These are phyloP conservation scores for Drosophila nr. fundita DNA, from an alignment of 2,888 invertebrate species.

Conservation along the genomic window DNA sequence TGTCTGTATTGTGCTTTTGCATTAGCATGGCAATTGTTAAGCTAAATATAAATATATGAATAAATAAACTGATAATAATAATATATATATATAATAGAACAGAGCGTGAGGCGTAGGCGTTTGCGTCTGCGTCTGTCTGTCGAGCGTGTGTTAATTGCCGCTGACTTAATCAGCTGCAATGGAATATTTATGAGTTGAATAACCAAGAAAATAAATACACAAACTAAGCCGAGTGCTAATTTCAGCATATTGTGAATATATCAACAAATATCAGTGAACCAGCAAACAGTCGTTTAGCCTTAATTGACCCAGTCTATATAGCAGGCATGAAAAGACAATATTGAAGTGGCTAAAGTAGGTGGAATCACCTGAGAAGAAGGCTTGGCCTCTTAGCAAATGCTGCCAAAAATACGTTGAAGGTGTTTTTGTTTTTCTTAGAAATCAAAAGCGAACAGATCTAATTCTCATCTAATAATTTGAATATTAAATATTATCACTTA, in stretches of 20 bases:
- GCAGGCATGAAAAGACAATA: not conserved
- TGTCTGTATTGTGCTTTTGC: constrained; percentile 58
- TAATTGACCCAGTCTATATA: constrained; percentile 25
- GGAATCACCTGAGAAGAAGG: not conserved
- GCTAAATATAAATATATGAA: constrained; percentile 54
- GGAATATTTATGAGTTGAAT: constrained; percentile 67
- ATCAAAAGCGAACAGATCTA: not conserved
- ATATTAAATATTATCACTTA: not conserved
- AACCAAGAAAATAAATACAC: constrained; percentile 12
- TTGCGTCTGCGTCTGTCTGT: constrained; percentile 25
- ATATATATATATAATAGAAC: constrained; percentile 8
- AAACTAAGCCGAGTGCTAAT: constrained; percentile 24
- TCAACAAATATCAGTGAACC: constrained; percentile 21
- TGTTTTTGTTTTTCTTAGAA: not conserved
- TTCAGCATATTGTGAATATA: constrained; percentile 7
- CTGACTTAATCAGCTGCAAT: constrained; percentile 55
- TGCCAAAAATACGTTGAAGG: not conserved
- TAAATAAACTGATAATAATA: constrained; percentile 10
- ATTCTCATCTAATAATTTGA: not conserved
- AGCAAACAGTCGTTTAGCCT: constrained; percentile 10
- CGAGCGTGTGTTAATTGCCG: constrained; percentile 63
- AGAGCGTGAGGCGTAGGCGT: constrained; percentile 55
- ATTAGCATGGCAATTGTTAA: constrained; percentile 65
- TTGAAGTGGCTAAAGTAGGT: not conserved
- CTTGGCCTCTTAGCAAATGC: not conserved